Base-by-base conservation (phyloP, 2,113 vertebrate genomes). In the Dasypus novemcinctus region DNA sequence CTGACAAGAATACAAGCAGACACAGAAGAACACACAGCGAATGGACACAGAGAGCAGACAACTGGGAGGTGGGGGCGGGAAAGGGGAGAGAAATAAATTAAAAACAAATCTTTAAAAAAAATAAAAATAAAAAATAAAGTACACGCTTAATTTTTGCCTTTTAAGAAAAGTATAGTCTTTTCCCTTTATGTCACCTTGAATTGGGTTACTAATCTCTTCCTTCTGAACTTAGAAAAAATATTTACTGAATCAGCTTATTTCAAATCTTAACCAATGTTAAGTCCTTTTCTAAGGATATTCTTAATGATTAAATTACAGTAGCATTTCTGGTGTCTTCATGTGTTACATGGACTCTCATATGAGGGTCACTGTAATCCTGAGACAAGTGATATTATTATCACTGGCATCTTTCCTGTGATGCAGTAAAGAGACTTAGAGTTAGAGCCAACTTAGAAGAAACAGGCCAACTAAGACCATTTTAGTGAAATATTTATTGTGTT, bases 201-300 rank as follows among this genome's bases (percentile, higher is more conserved):
- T 72, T 78, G 87, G 69, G 9, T 63, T 93, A 46, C 63, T 38
- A 33, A 38, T 90, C 46, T 91, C 71, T 94, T 90, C 69, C 86
- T 72, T 85, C 29, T 41, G 29, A 85, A 57, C 14, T 61, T 74
- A 87, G 1, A 69, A 68, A 81, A 84, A 90, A 75, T 89, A 79
- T 79, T 87, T 88, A 83, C 57, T 78, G 46, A 84, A 79, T 27
- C 78, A 43, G n/a, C 61, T 74, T 54, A 66, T 84, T 91, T 84
- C 49, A 88, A 43, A 80, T 84, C 87, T 68, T 91, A 91, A 88
- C 38, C 88, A 25, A 74, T 8, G 29, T 95, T 18, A 72, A 87
- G 54, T 17, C 66, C 23, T 92, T 25, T 61, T 80, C 17, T 52
- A 54, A 54, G 57, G n/a, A 15, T 57, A 61, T 75, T 74, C 38